phyloP scores from a whole-genome alignment of 2,113 vertebrate genomes.

The Brachypodius melanocephalos region DNA sequence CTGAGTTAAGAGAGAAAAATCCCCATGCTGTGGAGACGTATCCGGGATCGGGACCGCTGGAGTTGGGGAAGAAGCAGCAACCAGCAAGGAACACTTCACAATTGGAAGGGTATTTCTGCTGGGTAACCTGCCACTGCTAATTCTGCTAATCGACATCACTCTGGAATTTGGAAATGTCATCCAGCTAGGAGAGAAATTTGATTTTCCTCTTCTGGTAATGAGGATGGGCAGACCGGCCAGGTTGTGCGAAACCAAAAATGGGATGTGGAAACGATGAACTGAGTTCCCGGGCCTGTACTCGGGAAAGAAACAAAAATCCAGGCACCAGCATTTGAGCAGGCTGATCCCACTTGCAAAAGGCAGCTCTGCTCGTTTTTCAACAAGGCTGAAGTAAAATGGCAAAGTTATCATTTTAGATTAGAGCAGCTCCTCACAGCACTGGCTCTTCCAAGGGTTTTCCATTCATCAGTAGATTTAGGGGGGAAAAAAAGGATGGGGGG shows the following conservation, averaged over 20 bases:
- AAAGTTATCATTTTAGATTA: constrained; percentile 32
- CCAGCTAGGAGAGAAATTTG: constrained; percentile 52
- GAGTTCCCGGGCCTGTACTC: neutral
- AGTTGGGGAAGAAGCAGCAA: neutral
- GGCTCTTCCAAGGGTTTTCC: neutral
- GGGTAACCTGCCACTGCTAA: constrained; percentile 34
- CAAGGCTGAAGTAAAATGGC: neutral
- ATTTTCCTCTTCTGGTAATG: constrained; percentile 40
- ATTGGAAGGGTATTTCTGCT: neutral
- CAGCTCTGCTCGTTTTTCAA: neutral
- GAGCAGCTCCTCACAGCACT: neutral
- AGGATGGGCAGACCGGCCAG: neutral
- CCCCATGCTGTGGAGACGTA: accelerated
- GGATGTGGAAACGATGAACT: neutral
- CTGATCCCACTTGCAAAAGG: neutral
- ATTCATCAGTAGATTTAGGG: neutral
- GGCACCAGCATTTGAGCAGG: neutral
- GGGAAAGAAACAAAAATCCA: neutral
- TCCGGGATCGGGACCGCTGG: accelerated
- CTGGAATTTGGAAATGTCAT: constrained; percentile 46
- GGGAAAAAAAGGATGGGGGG: accelerated
- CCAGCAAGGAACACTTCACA: neutral
- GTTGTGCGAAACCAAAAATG: neutral
- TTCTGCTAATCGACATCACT: constrained; percentile 46
- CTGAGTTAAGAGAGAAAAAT: neutral